Evolutionary conservation across 2,888 invertebrate genomes (phyloP).

Genomic region (Hyles lineata): DNA sequence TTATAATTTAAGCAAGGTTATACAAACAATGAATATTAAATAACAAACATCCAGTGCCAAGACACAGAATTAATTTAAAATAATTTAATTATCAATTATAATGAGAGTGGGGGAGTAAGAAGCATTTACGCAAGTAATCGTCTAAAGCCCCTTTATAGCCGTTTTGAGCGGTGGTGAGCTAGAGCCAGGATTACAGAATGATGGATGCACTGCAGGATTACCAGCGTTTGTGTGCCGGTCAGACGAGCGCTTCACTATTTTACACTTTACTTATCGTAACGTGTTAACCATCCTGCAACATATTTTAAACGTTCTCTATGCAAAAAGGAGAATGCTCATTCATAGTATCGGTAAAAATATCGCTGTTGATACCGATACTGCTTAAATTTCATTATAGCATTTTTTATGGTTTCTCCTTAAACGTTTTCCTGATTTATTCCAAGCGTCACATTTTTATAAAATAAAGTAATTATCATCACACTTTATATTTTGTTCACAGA

Average conservation of each 20-base stretch:
- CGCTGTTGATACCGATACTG: too few species aligned
- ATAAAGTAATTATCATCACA: too few species aligned
- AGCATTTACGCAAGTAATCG: constrained; percentile 69
- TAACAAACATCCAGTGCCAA: not conserved
- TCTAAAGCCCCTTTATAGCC: constrained; percentile 67
- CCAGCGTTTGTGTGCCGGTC: constrained; percentile 54
- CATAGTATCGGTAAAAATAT: too few species aligned
- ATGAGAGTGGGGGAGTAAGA: constrained; percentile 58
- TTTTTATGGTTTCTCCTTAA: too few species aligned
- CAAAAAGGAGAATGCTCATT: not conserved
- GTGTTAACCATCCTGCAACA: not conserved
- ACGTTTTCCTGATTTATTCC: too few species aligned
- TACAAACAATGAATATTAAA: not conserved
- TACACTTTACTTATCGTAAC: constrained; percentile 23
- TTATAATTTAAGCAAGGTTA: too few species aligned
- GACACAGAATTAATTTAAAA: not conserved
- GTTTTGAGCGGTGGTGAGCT: constrained; percentile 67
- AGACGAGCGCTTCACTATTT: constrained; percentile 47
- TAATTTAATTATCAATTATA: constrained; percentile 54
- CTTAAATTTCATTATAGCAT: too few species aligned
- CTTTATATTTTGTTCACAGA: too few species aligned
- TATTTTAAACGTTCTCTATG: not conserved
- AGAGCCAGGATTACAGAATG: constrained; percentile 68
- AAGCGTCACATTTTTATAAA: too few species aligned
- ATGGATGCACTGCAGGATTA: constrained; percentile 74